These are phyloP conservation scores for Meriones unguiculatus DNA, from an alignment of 2,113 vertebrate species.

Conservation along the genomic window DNA sequence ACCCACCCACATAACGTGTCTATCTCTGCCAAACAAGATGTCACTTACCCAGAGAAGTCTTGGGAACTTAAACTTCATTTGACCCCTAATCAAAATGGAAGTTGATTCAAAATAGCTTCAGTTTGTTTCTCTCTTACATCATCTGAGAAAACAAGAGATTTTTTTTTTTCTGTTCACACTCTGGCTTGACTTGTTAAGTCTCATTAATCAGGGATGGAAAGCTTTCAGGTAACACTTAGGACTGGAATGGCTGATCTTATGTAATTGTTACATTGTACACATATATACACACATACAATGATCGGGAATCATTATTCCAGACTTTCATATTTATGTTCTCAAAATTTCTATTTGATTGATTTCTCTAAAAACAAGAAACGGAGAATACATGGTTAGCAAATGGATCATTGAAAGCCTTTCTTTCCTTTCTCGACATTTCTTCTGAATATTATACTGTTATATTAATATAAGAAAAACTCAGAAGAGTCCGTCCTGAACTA, in stretches of 20 bases:
- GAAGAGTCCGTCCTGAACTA: not conserved
- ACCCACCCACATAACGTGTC: not conserved
- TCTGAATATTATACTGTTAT: slow-evolving; percentile 20
- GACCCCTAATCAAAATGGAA: not conserved
- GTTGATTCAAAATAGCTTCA: not conserved
- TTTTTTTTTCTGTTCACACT: not conserved
- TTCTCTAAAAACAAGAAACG: slow-evolving; percentile 15
- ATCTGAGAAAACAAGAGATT: not conserved
- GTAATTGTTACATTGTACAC: not conserved
- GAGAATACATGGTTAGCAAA: not conserved
- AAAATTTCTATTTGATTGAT: not conserved
- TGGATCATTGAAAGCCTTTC: not conserved
- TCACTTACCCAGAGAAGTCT: not conserved
- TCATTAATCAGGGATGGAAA: not conserved
- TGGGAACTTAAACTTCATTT: not conserved
- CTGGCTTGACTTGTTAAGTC: not conserved
- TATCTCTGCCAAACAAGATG: not conserved
- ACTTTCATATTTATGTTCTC: not conserved
- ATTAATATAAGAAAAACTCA: not conserved
- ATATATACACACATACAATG: not conserved
- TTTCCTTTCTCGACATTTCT: not conserved
- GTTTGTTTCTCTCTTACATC: not conserved
- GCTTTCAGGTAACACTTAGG: not conserved
- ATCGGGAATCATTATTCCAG: not conserved
- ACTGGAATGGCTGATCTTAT: not conserved